These are phyloP conservation scores for Philereme vetulata DNA, from an alignment of 2,888 invertebrate genomes.

Conservation along the genomic window DNA sequence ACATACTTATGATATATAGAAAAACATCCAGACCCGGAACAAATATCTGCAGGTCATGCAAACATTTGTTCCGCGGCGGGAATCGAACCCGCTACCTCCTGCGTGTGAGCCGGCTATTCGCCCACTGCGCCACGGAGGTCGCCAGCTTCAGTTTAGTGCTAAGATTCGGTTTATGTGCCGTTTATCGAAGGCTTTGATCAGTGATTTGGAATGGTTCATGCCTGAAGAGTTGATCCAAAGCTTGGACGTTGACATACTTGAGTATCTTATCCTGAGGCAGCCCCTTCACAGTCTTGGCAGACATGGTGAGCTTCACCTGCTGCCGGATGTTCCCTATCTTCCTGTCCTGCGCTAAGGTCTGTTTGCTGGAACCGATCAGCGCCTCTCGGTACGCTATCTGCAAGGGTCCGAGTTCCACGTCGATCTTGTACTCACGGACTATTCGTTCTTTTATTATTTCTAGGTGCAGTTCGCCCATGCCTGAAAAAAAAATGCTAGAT, in stretches of 20 bases:
- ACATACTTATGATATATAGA: too few species aligned
- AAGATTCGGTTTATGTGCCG: too few species aligned
- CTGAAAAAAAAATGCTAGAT: slow-evolving; percentile 58
- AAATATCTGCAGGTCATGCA: too few species aligned
- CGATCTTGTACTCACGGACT: slow-evolving; percentile 93
- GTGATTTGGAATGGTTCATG: too few species aligned
- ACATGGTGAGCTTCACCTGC: slow-evolving; percentile 84
- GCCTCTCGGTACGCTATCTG: slow-evolving; percentile 96
- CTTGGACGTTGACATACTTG: slow-evolving; percentile 56
- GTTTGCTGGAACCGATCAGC: slow-evolving; percentile 70
- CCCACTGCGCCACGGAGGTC: too few species aligned
- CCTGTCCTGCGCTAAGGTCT: slow-evolving; percentile 83
- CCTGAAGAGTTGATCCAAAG: too few species aligned
- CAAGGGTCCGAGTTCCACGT: slow-evolving; percentile 94
- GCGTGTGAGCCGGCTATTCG: too few species aligned
- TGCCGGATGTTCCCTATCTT: slow-evolving; percentile 86
- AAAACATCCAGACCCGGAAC: too few species aligned
- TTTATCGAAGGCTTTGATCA: too few species aligned
- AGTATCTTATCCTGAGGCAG: slow-evolving; percentile 73
- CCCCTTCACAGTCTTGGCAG: slow-evolving; percentile 79
- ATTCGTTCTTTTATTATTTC: slow-evolving; percentile 97
- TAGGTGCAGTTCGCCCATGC: slow-evolving; percentile 99
- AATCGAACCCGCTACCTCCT: too few species aligned
- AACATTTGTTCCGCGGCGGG: too few species aligned
- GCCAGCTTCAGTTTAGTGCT: too few species aligned